Percentiles rank a stretch among this genome's conserved stretches.
phyloP scores from a whole-genome alignment of 2,797 vertebrate species.

The Leptoclinus maculatus region DNA sequence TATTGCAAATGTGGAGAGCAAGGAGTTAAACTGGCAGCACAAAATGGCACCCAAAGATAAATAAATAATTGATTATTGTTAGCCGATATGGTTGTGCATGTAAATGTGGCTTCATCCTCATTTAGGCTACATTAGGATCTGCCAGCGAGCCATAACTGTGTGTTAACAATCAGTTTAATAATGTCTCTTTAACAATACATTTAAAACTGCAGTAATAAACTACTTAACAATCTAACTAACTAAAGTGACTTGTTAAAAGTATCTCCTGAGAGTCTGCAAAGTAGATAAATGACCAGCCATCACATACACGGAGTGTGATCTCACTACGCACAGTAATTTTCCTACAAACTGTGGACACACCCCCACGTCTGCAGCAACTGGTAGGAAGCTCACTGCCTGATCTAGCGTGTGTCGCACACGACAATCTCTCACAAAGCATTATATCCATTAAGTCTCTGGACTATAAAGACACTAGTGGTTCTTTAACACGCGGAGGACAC shows the following conservation, averaged over 20 bases:
- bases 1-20: neutral
- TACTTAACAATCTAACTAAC: neutral
- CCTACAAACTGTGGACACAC: constrained; percentile 58
- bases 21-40: constrained; percentile 30
- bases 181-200: neutral
- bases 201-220: neutral
- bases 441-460: neutral
- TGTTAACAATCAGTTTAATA: neutral
- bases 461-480: neutral
- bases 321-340: constrained; percentile 54
- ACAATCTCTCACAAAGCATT: neutral
- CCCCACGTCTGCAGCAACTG: constrained; percentile 66
- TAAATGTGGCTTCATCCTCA: neutral
- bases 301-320: neutral
- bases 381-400: constrained; percentile 33
- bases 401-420: neutral
- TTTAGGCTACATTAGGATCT: neutral
- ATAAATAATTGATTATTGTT: constrained; percentile 59
- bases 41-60: constrained; percentile 71
- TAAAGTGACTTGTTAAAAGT: neutral
- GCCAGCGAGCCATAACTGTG: neutral
- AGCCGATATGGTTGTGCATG: constrained; percentile 23
- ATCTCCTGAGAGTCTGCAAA: neutral
- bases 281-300: neutral
- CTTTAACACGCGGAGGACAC: constrained; percentile 3